These are phyloP conservation scores for Brachionus asplanchnoidis DNA, from an alignment of 1,140 invertebrate species.

Conservation along the genomic window DNA sequence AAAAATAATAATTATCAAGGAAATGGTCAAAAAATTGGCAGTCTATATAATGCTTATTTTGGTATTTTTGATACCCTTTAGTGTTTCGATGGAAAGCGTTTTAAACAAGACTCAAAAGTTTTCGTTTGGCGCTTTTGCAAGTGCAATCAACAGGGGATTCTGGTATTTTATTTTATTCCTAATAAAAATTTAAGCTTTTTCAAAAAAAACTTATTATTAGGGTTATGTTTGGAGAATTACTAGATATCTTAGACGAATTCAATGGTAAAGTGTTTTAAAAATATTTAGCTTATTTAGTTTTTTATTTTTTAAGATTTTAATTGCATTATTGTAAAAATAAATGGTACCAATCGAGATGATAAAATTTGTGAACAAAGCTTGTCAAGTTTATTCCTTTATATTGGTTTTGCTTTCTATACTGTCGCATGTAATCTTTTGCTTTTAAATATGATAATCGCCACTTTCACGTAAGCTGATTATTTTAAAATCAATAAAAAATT, in stretches of 20 bases:
- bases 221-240: constrained; percentile 38
- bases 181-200: not conserved
- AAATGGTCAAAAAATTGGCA: constrained; percentile 29
- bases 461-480: not conserved
- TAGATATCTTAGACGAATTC: constrained; percentile 25
- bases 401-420: constrained; percentile 38
- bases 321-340: not conserved
- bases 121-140: constrained; percentile 8
- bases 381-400: constrained; percentile 20
- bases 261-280: not conserved
- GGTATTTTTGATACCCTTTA: constrained; percentile 33
- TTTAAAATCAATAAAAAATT: too few relatives aligned
- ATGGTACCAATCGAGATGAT: not conserved
- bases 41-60: constrained; percentile 40
- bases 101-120: constrained; percentile 37
- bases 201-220: not conserved
- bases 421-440: constrained; percentile 23
- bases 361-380: not conserved
- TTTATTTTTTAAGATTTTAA: not conserved
- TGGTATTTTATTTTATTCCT: constrained; percentile 4
- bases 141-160: constrained; percentile 8
- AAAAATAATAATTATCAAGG: constrained; percentile 32
- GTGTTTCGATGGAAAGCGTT: not conserved
- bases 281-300: not conserved
- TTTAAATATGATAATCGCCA: constrained; percentile 39